These are phyloP conservation scores for Lepilemur ruficaudatus DNA, from an alignment of 2,797 vertebrate genomes.

Conservation along the genomic window DNA sequence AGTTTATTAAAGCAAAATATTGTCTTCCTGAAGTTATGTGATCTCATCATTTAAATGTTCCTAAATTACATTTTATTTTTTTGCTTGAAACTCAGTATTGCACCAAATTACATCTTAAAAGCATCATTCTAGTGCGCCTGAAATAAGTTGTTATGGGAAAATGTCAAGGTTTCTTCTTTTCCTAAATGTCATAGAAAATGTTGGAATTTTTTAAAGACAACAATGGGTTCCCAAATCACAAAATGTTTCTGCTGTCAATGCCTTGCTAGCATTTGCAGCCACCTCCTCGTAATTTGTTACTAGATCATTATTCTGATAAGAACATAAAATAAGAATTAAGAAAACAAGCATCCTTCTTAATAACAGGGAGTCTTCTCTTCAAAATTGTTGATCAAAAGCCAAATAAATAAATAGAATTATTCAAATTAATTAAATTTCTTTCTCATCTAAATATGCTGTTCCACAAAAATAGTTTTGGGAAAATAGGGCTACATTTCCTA, in stretches of 20 bases:
- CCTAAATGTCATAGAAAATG: not conserved
- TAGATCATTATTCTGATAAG: not conserved
- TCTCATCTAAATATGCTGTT: not conserved
- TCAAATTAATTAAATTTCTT: not conserved
- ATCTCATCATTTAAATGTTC: not conserved
- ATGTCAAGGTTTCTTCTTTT: not conserved
- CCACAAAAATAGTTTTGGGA: not conserved
- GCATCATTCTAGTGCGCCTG: not conserved
- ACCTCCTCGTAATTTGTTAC: not conserved
- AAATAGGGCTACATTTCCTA: not conserved
- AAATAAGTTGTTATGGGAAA: not conserved
- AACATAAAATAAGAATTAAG: not conserved
- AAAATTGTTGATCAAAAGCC: not conserved
- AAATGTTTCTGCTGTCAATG: not conserved
- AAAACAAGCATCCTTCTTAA: not conserved
- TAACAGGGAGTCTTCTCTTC: not conserved
- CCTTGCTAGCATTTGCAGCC: not conserved
- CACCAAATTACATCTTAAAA: not conserved
- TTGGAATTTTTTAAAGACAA: not conserved
- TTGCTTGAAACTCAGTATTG: not conserved
- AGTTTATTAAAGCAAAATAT: not conserved
- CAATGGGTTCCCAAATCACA: not conserved
- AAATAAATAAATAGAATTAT: conserved; percentile 32
- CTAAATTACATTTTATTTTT: not conserved
- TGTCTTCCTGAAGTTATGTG: not conserved